Conservation (phyloP, 2,113 vertebrate genomes). For the Grammomys surdaster region DNA sequence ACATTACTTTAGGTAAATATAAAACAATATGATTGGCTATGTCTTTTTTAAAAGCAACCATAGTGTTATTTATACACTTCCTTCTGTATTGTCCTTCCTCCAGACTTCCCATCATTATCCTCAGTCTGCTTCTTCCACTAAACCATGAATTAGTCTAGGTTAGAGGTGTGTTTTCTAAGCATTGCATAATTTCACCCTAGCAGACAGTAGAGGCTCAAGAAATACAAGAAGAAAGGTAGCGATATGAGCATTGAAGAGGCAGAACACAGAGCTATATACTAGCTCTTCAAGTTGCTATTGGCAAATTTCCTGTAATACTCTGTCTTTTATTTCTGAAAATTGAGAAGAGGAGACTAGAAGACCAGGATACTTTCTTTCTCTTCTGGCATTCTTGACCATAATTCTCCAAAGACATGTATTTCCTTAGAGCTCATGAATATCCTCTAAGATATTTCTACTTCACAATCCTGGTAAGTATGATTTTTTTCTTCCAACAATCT, state of each 20-base stretch:
- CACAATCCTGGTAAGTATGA: background rate
- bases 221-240: background rate
- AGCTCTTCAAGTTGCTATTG: background rate
- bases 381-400: background rate
- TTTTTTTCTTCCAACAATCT: conserved; percentile 17
- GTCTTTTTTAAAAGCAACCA: background rate
- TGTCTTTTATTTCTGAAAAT: background rate
- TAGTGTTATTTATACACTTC: background rate
- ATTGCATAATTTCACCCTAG: background rate
- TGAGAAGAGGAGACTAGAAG: background rate
- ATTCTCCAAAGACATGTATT: background rate
- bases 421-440: background rate
- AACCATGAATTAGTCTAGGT: background rate
- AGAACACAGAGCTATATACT: background rate
- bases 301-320: background rate
- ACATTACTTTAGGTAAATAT: background rate
- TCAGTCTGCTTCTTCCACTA: background rate
- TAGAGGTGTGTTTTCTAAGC: background rate
- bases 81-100: background rate
- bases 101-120: background rate
- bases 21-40: background rate
- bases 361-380: background rate
- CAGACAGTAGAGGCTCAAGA: background rate
- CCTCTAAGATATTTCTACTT: conserved; percentile 41
- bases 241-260: background rate